Evolutionary conservation across 2,888 invertebrate species (phyloP).

Genomic region (Rotaria magnacalcarata): DNA sequence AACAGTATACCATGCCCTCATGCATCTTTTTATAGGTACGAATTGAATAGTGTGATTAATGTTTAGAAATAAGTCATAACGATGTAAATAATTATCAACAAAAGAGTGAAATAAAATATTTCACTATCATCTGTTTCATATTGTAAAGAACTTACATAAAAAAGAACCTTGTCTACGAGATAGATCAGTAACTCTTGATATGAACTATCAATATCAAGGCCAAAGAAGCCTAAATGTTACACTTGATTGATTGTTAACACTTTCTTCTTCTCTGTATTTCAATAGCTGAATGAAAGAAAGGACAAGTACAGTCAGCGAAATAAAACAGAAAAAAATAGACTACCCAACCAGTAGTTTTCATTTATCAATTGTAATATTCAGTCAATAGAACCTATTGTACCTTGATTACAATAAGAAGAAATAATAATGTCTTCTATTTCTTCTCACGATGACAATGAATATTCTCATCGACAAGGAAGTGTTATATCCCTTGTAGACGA

Average conservation of each 20-base stretch:
- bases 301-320: neutral
- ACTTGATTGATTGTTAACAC: neutral
- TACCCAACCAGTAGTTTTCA: neutral
- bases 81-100: constrained; percentile 13
- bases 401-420: neutral
- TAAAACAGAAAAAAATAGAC: neutral
- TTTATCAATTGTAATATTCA: neutral
- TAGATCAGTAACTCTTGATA: neutral
- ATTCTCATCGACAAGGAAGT: neutral
- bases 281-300: neutral
- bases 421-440: neutral
- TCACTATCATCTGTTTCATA: neutral
- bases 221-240: neutral
- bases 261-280: neutral
- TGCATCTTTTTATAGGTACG: neutral
- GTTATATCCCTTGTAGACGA: neutral
- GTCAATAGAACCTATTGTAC: neutral
- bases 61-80: neutral
- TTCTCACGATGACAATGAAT: neutral
- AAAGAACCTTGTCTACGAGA: neutral
- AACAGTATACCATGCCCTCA: neutral
- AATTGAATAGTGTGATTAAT: neutral
- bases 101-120: neutral
- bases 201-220: neutral
- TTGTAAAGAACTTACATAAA: neutral